Percentiles rank a stretch among this genome's conserved stretches.
phyloP scores from a whole-genome alignment of 2,888 invertebrate genomes.

The Lasioglossum pauxillum region DNA sequence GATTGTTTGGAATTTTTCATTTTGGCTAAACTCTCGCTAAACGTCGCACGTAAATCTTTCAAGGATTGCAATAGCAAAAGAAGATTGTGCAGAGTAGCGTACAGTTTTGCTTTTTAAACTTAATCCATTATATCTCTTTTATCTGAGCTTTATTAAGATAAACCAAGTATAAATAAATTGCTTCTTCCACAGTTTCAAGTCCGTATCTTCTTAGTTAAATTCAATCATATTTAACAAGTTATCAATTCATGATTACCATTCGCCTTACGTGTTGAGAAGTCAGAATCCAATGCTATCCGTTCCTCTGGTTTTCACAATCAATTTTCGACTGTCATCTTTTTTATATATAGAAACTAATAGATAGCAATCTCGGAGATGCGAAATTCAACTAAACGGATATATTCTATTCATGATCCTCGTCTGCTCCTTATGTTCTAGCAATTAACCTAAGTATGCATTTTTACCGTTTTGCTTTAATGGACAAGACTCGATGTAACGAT shows the following conservation, averaged over 20 bases:
- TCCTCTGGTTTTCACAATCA: conserved; percentile 65
- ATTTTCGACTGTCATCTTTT: conserved; percentile 62
- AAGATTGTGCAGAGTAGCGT: conserved; percentile 56
- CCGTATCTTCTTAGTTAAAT: conserved; percentile 77
- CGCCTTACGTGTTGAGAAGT: conserved; percentile 62
- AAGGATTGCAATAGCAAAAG: conserved; percentile 55
- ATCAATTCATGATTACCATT: conserved; percentile 67
- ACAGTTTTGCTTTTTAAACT: conserved; percentile 69
- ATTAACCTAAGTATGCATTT: conserved; percentile 73
- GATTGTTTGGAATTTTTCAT: conserved; percentile 48
- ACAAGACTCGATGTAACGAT: conserved; percentile 68
- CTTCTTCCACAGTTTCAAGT: conserved; percentile 71
- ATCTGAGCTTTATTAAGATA: conserved; percentile 62
- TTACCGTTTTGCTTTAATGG: conserved; percentile 61
- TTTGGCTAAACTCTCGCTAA: conserved; percentile 30
- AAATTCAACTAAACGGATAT: conserved; percentile 73
- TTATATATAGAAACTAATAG: conserved; percentile 79
- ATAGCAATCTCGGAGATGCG: conserved; percentile 75
- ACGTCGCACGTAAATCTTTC: conserved; percentile 29
- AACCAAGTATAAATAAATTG: conserved; percentile 71
- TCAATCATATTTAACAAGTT: conserved; percentile 81
- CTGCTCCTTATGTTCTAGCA: conserved; percentile 74
- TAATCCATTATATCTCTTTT: conserved; percentile 54
- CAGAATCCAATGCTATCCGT: conserved; percentile 71
- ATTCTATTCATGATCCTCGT: conserved; percentile 70